phyloP scores from a whole-genome alignment of 2,113 vertebrate genomes.

The Semicossyphus pulcher region DNA sequence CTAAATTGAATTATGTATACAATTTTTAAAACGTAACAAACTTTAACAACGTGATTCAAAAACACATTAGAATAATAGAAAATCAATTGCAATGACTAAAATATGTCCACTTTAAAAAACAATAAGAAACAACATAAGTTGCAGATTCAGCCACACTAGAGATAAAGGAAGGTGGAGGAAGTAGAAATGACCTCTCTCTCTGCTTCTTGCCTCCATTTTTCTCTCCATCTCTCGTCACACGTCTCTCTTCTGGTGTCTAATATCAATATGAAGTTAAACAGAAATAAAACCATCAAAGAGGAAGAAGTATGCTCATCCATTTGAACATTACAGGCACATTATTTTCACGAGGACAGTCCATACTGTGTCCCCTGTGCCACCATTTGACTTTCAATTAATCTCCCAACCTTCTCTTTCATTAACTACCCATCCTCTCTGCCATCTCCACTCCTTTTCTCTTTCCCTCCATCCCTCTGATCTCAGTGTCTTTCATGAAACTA shows the following conservation, averaged over 20 bases:
- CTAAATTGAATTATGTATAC: too few relatives aligned
- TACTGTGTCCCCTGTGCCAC: background rate
- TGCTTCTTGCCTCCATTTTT: background rate
- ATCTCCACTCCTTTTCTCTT: background rate
- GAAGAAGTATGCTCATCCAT: background rate
- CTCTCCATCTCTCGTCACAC: background rate
- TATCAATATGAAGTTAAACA: background rate
- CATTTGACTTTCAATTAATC: slow-evolving; percentile 16
- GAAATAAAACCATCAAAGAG: slow-evolving; percentile 10
- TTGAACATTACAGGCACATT: slow-evolving; percentile 11
- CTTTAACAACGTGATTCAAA: too few relatives aligned
- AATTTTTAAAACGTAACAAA: too few relatives aligned
- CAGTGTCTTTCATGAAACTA: slow-evolving; percentile 17
- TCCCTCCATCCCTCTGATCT: slow-evolving; percentile 12
- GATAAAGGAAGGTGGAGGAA: background rate
- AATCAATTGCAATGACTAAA: too few relatives aligned
- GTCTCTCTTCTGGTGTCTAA: background rate
- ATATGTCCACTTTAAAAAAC: too few relatives aligned
- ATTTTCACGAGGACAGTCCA: slow-evolving; percentile 12
- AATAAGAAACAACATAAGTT: too few relatives aligned
- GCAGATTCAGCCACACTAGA: too few relatives aligned
- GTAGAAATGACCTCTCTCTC: background rate
- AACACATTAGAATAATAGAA: too few relatives aligned
- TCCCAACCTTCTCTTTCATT: slow-evolving; percentile 3
- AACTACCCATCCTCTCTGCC: background rate